Evolutionary conservation across 35 echinoderm and acorn worm genomes (phyloP).

Genomic region (Holothuria glaberrima): DNA sequence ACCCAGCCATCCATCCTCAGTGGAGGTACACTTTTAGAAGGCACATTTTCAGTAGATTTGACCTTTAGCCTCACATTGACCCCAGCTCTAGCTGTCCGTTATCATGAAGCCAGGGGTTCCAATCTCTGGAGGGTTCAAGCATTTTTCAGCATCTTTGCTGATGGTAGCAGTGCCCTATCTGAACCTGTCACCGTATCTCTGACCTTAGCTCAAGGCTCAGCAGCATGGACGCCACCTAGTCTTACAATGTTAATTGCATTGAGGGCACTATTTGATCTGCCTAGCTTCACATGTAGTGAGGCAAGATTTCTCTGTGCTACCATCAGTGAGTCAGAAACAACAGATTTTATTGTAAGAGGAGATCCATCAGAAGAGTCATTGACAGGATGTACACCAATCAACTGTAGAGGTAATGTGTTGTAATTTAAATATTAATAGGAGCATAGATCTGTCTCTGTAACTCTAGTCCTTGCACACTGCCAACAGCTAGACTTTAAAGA

Average conservation of each 20-base stretch:
- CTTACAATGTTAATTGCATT: constrained; percentile 24
- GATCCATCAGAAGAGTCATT: constrained; percentile 55
- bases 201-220: constrained; percentile 28
- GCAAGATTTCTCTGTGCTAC: constrained; percentile 67
- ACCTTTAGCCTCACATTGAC: constrained; percentile 71
- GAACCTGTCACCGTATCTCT: background rate
- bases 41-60: constrained; percentile 35
- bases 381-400: constrained; percentile 67
- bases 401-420: constrained; percentile 69
- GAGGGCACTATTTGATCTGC: constrained; percentile 27
- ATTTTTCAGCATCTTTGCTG: constrained; percentile 41
- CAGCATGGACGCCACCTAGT: constrained; percentile 58
- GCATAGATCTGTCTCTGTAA: no score
- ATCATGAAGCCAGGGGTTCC: constrained; percentile 39
- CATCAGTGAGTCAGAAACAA: constrained; percentile 48
- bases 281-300: constrained; percentile 40
- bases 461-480: no score
- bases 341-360: constrained; percentile 66
- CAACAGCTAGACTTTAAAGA: no score
- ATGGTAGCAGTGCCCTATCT: background rate
- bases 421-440: no score
- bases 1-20: constrained; percentile 39
- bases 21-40: constrained; percentile 49
- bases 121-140: constrained; percentile 69
- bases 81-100: constrained; percentile 7